Evolutionary conservation across 2,888 invertebrate genomes (phyloP).

Genomic region (Drosophila atroscutellata): DNA sequence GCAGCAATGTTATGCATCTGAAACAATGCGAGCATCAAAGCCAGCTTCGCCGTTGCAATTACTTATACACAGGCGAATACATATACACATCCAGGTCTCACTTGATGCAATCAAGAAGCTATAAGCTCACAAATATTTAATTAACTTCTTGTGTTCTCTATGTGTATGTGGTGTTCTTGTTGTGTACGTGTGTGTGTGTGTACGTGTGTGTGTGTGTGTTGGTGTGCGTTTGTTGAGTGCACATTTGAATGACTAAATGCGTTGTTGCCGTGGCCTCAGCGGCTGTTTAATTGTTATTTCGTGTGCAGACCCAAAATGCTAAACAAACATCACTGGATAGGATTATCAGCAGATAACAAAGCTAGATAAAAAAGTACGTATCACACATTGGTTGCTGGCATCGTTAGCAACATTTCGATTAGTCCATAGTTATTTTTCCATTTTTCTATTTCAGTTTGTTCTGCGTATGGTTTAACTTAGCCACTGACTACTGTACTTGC

Average conservation of each 20-base stretch:
- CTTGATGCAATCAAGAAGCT: constrained; percentile 35
- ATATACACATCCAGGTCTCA: not conserved
- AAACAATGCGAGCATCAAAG: constrained; percentile 1
- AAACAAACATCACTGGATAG: constrained; percentile 42
- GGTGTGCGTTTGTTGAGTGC: constrained; percentile 21
- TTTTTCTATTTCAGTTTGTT: not conserved
- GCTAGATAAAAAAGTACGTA: not conserved
- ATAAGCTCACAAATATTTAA: constrained; percentile 44
- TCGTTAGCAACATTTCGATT: not conserved
- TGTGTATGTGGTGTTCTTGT: not conserved
- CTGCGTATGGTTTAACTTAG: not conserved
- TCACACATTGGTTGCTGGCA: not conserved
- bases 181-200: not conserved
- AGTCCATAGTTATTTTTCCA: not conserved
- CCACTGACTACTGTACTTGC: constrained; percentile 33
- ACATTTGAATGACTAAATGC: constrained; percentile 53
- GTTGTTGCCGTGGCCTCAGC: constrained; percentile 39
- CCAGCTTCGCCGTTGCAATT: constrained; percentile 19
- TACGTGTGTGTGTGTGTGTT: not conserved
- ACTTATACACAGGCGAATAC: not conserved
- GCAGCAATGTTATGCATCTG: not conserved
- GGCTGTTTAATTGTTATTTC: constrained; percentile 72
- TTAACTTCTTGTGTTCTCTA: constrained; percentile 20
- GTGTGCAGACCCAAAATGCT: constrained; percentile 60
- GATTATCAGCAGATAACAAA: not conserved